Evolutionary conservation across 2,797 vertebrate genomes (phyloP), one percentile per base, ranked within the genome.

Genomic region (Channa striata): DNA sequence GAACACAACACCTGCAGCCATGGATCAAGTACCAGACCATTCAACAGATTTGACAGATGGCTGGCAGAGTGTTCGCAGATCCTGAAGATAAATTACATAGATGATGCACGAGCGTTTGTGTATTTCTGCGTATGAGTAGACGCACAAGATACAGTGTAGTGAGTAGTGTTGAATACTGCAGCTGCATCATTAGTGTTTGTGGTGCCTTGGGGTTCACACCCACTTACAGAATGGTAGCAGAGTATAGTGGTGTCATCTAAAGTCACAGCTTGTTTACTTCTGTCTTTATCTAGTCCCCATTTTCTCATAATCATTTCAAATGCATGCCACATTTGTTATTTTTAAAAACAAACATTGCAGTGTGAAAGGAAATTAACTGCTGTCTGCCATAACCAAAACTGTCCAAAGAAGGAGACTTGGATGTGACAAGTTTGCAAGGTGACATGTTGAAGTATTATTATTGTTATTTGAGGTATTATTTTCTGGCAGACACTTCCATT

Each of bases 401-500:
- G 23, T 58, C 49, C 60, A 25, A 83, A 68, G 60, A 77, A 77
- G 67, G 77, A 79, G 72, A 82, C 78, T 50, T 57, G 43, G 39
- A 74, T 21, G 64, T 87, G 86, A 89, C 90, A 85, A 76, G 74
- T 83, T 79, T 79, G 70, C 62, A 74, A 66, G 80, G 53, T 78
- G 85, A 86, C 85, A 84, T 64, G 79, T 72, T 73, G 82, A 83
- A 58, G 71, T 77, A 73, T 78, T 86, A 66, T 80, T 83, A 71
- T 88, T 87, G 80, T 74, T 82, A 71, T 83, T 85, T 83, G 86
- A 86, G 82, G 81, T 84, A 76, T 90, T 82, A 74, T 90, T 87
- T 88, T 80, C 69, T 84, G 72, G 78, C 83, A 73, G 67, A 72
- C 39, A 68, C 86, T 84, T 82, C 74, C 37, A 49, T 78, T 80